These are phyloP conservation scores for Girardinus metallicus DNA, from an alignment of 2,797 vertebrate species.

Conservation along the genomic window DNA sequence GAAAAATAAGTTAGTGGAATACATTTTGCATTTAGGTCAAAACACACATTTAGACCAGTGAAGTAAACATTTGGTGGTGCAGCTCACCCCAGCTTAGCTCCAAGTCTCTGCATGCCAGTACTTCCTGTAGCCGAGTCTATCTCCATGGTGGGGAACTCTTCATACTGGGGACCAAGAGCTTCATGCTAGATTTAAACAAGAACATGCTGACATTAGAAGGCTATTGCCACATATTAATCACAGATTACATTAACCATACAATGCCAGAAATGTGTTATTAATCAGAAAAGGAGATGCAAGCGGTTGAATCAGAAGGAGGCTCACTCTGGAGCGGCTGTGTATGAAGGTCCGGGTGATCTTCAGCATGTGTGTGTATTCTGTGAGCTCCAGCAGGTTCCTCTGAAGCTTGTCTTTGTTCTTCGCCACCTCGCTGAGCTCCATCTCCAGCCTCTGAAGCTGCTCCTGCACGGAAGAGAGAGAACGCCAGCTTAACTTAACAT, in stretches of 20 bases:
- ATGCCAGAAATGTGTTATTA: constrained; percentile 11
- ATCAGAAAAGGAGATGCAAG: background rate
- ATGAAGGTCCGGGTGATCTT: constrained; percentile 88
- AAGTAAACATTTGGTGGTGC: background rate
- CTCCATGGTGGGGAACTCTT: constrained; percentile 92
- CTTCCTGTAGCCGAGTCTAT: constrained; percentile 87
- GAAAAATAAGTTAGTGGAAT: background rate
- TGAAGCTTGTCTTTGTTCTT: constrained; percentile 95
- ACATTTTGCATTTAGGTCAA: background rate
- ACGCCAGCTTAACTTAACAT: constrained; percentile 2
- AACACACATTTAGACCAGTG: background rate
- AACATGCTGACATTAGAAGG: constrained; percentile 36
- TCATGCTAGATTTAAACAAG: constrained; percentile 82
- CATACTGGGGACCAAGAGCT: constrained; percentile 87
- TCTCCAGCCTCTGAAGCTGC: constrained; percentile 93
- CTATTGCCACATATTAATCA: background rate
- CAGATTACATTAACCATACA: background rate
- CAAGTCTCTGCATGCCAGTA: constrained; percentile 93
- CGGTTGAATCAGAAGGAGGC: constrained; percentile 1
- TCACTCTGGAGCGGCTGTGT: constrained; percentile 88
- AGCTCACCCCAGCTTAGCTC: constrained; percentile 93
- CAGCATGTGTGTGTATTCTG: constrained; percentile 93
- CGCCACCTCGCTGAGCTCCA: constrained; percentile 92
- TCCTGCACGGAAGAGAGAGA: constrained; percentile 79
- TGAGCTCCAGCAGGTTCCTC: constrained; percentile 93